Base-by-base conservation (phyloP, 2,113 vertebrate species). In the Tachysurus vachellii region DNA sequence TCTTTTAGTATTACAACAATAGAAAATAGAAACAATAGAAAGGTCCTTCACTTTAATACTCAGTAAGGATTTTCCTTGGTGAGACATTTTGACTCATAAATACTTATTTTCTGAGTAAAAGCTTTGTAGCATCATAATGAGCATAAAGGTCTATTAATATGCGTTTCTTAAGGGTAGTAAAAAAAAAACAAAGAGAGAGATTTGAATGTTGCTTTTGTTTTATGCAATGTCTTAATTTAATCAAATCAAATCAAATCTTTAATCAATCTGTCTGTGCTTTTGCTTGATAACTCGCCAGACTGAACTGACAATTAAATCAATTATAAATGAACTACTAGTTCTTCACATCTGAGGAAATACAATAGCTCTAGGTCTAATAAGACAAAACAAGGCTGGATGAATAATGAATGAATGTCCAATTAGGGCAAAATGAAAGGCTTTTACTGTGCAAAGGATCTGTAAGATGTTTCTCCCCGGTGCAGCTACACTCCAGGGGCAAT, bases 381-480 rank as follows among this genome's bases (percentile, higher is more conserved):
- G 73, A 56, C 26, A 80, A 56, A 80, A 56, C 76, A 28, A 19
- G n/a, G 3, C 50, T 56, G n/a, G n/a, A 28, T 80, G 11, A 80
- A 80, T 80, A 80, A 77, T 53, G 6, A 53, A 77, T 17, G 44
- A 57, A 31, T 3, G 16, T 80, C 16, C n/a, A 31, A 56, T 80
- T 80, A 80, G 76, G 3, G 53, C 76, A 80, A 28, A 28, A 56
- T 19, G n/a, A 80, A 80, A 80, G 76, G 76, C 53, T 80, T 56
- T 80, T 56, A 80, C 53, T 57, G 50, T 28, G n/a, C 53, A 56
- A 80, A 56, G 76, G 4, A 75, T 77, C 71, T 4, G 26, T 75
- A 23, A 56, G 26, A 7, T 6, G 1, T 23, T 19, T 77, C 13
- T 28, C 50, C 47, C 36, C 36, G 36, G 50, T 12, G 16, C 75